Evolutionary conservation across 2,113 vertebrate species (phyloP).

Genomic region (Lophura nycthemera): DNA sequence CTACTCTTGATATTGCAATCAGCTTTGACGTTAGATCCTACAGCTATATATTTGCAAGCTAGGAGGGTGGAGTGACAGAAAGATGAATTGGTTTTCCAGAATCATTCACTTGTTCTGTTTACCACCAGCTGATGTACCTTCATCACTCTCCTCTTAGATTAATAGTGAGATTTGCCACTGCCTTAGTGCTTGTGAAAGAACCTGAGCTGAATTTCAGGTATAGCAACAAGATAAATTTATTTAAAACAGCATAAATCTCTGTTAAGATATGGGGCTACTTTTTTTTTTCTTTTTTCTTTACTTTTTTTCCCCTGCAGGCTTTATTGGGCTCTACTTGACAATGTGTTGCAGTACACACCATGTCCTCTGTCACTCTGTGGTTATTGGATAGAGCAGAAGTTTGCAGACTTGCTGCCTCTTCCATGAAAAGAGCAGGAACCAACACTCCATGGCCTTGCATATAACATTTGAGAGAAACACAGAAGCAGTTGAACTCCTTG

Average conservation of each 20-base stretch:
- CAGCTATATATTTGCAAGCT: not conserved
- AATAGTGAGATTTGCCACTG: constrained; percentile 3
- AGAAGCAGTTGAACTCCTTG: not conserved
- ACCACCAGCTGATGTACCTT: constrained; percentile 3
- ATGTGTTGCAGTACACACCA: not conserved
- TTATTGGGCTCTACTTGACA: not conserved
- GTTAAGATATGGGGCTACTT: not conserved
- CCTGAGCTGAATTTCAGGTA: not conserved
- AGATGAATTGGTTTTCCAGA: constrained; percentile 14
- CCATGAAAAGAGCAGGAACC: not conserved
- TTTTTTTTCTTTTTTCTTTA: not conserved
- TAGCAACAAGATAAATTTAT: not conserved
- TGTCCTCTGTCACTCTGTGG: not conserved
- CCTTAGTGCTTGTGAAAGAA: not conserved
- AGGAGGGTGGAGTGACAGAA: not conserved
- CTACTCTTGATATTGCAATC: not conserved
- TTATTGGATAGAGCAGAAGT: not conserved
- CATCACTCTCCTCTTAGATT: constrained; percentile 7
- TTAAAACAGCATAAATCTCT: constrained; percentile 9
- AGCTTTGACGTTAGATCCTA: not conserved
- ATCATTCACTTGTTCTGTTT: constrained; percentile 13
- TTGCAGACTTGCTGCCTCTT: not conserved
- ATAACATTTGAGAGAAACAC: not conserved
- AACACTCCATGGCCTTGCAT: not conserved
- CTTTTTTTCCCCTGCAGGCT: not conserved